Conservation (phyloP, 2,888 invertebrate genomes). For the Philopedon plagiatum region DNA sequence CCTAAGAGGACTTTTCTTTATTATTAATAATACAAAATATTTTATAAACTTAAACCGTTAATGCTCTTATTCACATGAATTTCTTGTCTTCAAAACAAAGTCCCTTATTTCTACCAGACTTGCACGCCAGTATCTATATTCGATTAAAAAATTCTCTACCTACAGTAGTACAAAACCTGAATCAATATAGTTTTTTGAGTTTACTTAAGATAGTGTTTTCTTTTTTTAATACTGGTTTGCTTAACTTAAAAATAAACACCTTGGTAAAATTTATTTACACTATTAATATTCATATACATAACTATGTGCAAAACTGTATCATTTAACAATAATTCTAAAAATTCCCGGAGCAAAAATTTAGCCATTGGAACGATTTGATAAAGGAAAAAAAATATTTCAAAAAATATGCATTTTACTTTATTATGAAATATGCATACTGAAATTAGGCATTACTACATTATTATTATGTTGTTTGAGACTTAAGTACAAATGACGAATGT, state of each 20-base stretch:
- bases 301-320: constrained; percentile 6
- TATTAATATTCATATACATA: background rate
- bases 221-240: background rate
- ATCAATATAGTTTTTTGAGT: background rate
- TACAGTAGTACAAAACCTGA: too few species aligned
- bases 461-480: background rate
- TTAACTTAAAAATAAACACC: constrained; percentile 27
- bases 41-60: too few species aligned
- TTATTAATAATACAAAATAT: too few species aligned
- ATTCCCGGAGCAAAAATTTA: background rate
- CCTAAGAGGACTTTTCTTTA: too few species aligned
- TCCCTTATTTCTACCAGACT: too few species aligned
- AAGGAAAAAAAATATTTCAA: background rate
- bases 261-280: constrained; percentile 17
- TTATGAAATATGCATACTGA: too few species aligned
- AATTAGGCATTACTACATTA: background rate
- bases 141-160: too few species aligned
- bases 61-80: too few species aligned
- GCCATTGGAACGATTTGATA: background rate
- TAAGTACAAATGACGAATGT: too few species aligned
- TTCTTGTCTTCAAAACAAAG: too few species aligned
- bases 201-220: background rate
- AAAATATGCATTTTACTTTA: background rate
- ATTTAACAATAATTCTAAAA: background rate
- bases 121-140: too few species aligned